Base-by-base conservation (phyloP, 2,113 vertebrate species). In the Tursiops truncatus region DNA sequence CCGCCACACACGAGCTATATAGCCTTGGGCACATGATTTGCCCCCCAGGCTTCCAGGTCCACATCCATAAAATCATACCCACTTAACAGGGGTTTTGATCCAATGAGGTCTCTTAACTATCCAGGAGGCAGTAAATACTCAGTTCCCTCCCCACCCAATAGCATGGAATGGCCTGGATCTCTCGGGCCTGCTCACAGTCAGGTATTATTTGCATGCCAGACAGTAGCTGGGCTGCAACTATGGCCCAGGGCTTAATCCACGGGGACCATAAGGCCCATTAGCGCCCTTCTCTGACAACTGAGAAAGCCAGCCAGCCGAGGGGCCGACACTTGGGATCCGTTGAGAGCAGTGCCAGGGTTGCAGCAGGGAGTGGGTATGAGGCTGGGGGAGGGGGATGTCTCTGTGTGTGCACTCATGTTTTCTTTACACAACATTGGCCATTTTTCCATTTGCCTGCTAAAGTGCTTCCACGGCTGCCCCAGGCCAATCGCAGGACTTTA, bases 371-470 rank as follows among this genome's bases (percentile, higher is more conserved):
- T 26, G 28, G 20, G 41, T 25, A 13, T 5, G 50, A 17, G 80
- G 67, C 1, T 38, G 56, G 33, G 20, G 12, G 56, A 58, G 5
- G 33, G 28, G 41, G 21, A 56, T 21, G 12, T 90, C 70, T 94
- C 9, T 53, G 44, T 53, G 21, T 53, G 60, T 41, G 80, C 85
- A 56, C 44, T 56, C 20, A 31, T 3, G 36, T 36, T 82, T 67
- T 94, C 76, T 91, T 79, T 31, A 53, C 3, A 36, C 17, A 36
- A 2, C 36, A 56, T 8, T 41, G 60, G 76, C 5, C 68, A 31
- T 33, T 70, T 74, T 47, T 33, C 76, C 79, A 9, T 36, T 41
- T 76, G 92, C 20, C 76, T 89, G 76, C 44, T 77, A n/a, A 89
- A 77, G 81, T 76, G 21, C 63, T 79, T 73, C 80, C 31, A 50